Base-by-base conservation (phyloP, 2,797 vertebrate genomes). In the Tokudaia tokunoshimensis region DNA sequence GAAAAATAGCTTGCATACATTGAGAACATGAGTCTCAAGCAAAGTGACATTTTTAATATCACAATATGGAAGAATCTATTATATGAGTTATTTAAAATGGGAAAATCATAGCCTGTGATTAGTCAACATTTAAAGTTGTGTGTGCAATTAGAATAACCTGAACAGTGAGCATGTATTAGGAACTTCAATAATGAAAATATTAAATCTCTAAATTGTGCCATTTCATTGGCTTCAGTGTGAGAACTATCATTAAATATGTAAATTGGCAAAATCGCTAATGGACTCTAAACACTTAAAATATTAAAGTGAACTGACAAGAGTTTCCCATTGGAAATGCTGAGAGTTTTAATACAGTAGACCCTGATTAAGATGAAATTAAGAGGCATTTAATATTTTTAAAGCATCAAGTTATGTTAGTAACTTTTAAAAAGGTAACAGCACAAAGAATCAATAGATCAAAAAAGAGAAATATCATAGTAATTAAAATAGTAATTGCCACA, bases 211-310 rank as follows among this genome's bases (percentile, higher is more conserved):
- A 92, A 92, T 84, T 91, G 63, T 29, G 22, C 19, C 84, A 44
- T 52, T 93, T 93, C 7, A 17, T 31, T 24, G 8, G 3, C 6
- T 86, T 92, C n/a, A 31, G 1, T 92, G 22, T 94, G 63, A 89
- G 94, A 92, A 63, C 79, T 59, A 47, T 67, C 61, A 82, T 78
- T 78, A 88, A 74, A 72, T 57, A 63, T 74, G 8, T 57, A 86
- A 91, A 86, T 92, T 83, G 57, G 34, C 50, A 94, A 91, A 37
- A 75, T 86, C 6, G 80, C 37, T 74, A 10, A 80, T 91, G 50
- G 31, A 47, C 12, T 94, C 4, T 65, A 83, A 92, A 83, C 34
- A 94, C 96, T 81, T 86, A 90, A 93, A 89, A 84, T 83, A 44
- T 72, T 91, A 72, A 94, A 76, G 80, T 88, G 75, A 86, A 91